Conservation (phyloP, 2,797 vertebrate genomes). For the Hoplostethus mediterraneus region DNA sequence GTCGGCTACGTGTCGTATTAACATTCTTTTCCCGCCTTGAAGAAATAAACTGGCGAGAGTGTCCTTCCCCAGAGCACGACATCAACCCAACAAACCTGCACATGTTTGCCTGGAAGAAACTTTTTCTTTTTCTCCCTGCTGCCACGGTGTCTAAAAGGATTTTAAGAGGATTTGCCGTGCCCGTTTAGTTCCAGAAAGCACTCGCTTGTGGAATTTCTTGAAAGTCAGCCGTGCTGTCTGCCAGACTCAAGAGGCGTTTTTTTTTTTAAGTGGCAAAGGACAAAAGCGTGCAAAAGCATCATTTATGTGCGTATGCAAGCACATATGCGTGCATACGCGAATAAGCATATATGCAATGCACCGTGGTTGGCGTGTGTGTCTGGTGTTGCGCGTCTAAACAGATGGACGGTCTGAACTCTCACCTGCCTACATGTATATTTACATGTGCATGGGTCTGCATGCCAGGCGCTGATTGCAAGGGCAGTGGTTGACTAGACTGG, state of each 20-base stretch:
- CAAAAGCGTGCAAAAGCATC: slow-evolving; percentile 33
- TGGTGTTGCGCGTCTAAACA: slow-evolving; percentile 11
- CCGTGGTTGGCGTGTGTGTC: background rate
- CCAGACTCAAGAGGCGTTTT: slow-evolving; percentile 56
- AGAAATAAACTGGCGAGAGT: slow-evolving; percentile 74
- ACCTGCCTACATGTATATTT: background rate
- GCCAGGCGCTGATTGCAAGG: slow-evolving; percentile 63
- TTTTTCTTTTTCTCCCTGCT: slow-evolving; percentile 74
- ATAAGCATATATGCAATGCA: slow-evolving; percentile 28
- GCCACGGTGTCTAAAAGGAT: slow-evolving; percentile 86
- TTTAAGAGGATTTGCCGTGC: slow-evolving; percentile 87
- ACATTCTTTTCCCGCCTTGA: slow-evolving; percentile 68
- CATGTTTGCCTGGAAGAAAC: slow-evolving; percentile 84
- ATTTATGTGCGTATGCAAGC: background rate
- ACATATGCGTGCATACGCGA: background rate
- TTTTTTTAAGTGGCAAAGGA: slow-evolving; percentile 58
- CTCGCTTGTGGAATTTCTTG: slow-evolving; percentile 85
- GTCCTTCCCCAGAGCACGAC: slow-evolving; percentile 81
- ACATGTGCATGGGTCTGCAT: slow-evolving; percentile 31
- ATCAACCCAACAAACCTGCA: slow-evolving; percentile 84
- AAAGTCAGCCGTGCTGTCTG: slow-evolving; percentile 83
- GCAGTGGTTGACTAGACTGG: slow-evolving; percentile 61
- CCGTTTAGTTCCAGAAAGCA: slow-evolving; percentile 87
- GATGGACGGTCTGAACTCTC: slow-evolving; percentile 20
- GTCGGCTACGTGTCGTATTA: slow-evolving; percentile 66